These are phyloP conservation scores for Petrophora chlorosata DNA, from an alignment of 2,888 invertebrate species.

Conservation along the genomic window DNA sequence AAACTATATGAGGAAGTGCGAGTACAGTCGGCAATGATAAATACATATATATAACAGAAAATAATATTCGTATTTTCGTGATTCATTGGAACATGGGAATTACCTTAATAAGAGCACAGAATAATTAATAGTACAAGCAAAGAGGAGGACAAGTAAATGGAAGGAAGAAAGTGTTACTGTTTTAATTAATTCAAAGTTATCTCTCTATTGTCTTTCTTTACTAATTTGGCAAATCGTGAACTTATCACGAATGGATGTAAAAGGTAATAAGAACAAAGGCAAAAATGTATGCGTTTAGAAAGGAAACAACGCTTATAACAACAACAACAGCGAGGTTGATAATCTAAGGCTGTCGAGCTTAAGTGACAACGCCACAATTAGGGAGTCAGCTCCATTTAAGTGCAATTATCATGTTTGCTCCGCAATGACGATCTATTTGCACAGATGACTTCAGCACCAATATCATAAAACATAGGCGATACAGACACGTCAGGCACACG, in stretches of 20 bases:
- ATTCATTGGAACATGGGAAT: too few species aligned
- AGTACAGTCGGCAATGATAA: too few species aligned
- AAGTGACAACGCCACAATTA: constrained; percentile 17
- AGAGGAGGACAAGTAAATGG: too few species aligned
- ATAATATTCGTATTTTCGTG: too few species aligned
- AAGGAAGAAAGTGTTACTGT: too few species aligned
- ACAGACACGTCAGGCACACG: neutral
- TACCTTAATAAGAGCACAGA: too few species aligned
- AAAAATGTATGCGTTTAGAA: neutral
- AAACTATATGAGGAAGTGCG: constrained; percentile 23
- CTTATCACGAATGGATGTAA: too few species aligned
- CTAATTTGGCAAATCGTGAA: too few species aligned
- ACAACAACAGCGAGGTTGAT: constrained; percentile 2
- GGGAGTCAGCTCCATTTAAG: neutral
- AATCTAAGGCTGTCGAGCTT: constrained; percentile 1
- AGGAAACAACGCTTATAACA: constrained; percentile 1
- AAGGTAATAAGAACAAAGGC: neutral
- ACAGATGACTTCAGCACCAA: constrained; percentile 37
- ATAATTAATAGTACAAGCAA: too few species aligned
- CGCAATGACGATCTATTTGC: constrained; percentile 36
- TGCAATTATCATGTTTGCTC: constrained; percentile 20
- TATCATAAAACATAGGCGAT: constrained; percentile 3
- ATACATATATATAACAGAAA: too few species aligned
- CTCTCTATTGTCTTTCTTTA: too few species aligned
- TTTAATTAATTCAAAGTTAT: too few species aligned